Percentiles rank a stretch among this genome's conserved stretches.
Conservation (phyloP, 1,140 invertebrate genomes). For the Bactericera cockerelli region DNA sequence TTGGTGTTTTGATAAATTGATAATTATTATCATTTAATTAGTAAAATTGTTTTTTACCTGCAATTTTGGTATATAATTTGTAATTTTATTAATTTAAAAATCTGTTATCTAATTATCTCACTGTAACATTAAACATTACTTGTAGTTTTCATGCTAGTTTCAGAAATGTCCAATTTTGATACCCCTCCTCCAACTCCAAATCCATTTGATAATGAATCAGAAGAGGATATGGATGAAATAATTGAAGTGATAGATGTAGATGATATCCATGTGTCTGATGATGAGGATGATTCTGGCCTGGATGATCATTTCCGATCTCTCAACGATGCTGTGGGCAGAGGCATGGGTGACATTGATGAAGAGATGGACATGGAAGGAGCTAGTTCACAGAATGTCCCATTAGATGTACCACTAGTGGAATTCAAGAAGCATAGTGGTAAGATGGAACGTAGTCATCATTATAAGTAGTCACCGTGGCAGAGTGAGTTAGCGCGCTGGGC, state of each 20-base stretch:
- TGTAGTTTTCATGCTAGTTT: not conserved
- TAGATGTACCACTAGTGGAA: not conserved
- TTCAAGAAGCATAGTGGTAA: conserved; percentile 10
- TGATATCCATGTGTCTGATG: conserved; percentile 29
- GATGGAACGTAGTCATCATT: too few relatives aligned
- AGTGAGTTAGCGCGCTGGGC: too few relatives aligned
- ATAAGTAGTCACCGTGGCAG: too few relatives aligned
- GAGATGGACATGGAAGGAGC: not conserved
- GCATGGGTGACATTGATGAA: not conserved
- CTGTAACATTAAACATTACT: too few relatives aligned
- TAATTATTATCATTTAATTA: too few relatives aligned
- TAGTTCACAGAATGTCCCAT: conserved; percentile 8
- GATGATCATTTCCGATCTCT: conserved; percentile 28
- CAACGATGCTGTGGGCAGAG: conserved; percentile 31
- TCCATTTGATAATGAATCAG: conserved; percentile 9
- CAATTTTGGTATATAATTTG: too few relatives aligned
- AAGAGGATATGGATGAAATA: conserved; percentile 16
- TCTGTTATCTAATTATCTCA: too few relatives aligned
- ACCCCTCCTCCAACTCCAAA: conserved; percentile 3
- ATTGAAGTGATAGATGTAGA: conserved; percentile 32
- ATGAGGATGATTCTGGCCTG: conserved; percentile 22
- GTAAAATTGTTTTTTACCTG: too few relatives aligned
- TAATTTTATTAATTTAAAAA: too few relatives aligned
- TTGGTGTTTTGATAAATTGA: too few relatives aligned
- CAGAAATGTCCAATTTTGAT: not conserved